phyloP scores from a whole-genome alignment of 2,797 vertebrate genomes.

The Enteromius viviparus region DNA sequence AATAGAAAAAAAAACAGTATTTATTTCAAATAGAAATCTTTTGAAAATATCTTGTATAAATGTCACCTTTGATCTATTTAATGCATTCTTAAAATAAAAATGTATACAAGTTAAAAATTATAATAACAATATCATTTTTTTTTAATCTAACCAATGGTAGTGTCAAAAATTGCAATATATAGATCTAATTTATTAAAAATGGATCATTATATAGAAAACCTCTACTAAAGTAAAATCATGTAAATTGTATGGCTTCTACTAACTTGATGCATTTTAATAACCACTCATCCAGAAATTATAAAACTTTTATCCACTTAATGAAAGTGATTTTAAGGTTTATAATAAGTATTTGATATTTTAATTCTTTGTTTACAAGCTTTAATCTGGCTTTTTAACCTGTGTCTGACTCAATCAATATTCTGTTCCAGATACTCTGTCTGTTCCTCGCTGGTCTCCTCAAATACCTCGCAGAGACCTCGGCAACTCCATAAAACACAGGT shows the following conservation, averaged over 20 bases:
- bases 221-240: background rate
- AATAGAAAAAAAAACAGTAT: background rate
- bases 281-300: background rate
- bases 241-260: background rate
- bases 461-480: slow-evolving; percentile 96
- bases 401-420: background rate
- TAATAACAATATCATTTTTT: background rate
- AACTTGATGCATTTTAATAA: background rate
- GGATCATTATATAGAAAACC: background rate
- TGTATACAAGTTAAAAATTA: background rate
- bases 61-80: background rate
- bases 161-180: background rate
- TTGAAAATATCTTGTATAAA: background rate
- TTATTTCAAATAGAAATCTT: background rate
- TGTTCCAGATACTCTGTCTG: slow-evolving; percentile 91
- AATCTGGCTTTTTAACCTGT: slow-evolving; percentile 29
- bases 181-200: too few relatives aligned
- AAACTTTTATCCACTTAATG: background rate
- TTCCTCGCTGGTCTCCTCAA: slow-evolving; percentile 99
- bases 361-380: background rate
- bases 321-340: background rate
- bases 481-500: slow-evolving; percentile 99
- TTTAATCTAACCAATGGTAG: background rate
- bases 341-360: background rate
- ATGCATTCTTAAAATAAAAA: background rate